Conservation (phyloP, 2,888 invertebrate species). For the Maniola hyperantus region DNA sequence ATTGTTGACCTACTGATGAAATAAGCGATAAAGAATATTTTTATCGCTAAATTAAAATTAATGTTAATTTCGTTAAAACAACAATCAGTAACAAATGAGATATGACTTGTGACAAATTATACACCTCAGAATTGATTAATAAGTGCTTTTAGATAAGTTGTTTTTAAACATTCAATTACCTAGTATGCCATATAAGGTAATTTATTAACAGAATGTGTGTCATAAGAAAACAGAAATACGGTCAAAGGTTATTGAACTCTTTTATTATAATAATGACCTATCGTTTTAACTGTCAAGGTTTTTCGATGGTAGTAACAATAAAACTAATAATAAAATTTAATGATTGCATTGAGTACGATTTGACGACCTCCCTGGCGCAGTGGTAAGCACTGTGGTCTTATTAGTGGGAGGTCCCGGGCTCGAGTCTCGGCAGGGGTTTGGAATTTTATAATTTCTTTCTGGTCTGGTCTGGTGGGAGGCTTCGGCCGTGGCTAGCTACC, state of each 20-base stretch:
- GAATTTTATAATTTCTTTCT: too few relatives aligned
- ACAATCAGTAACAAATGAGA: not conserved
- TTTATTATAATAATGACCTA: not conserved
- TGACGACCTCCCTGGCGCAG: too few relatives aligned
- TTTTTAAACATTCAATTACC: not conserved
- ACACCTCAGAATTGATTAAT: constrained; percentile 1
- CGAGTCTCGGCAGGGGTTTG: too few relatives aligned
- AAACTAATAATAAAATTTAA: too few relatives aligned
- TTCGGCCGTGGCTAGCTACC: too few relatives aligned
- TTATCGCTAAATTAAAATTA: not conserved
- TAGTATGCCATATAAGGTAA: not conserved
- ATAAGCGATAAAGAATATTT: not conserved
- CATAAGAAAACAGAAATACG: not conserved
- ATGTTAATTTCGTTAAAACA: not conserved
- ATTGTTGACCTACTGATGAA: not conserved
- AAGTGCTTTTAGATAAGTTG: not conserved
- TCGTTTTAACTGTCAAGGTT: too few relatives aligned
- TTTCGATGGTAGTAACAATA: too few relatives aligned
- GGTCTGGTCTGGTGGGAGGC: too few relatives aligned
- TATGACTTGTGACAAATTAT: not conserved
- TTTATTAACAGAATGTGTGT: constrained; percentile 7
- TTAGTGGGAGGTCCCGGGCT: too few relatives aligned
- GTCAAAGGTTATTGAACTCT: constrained; percentile 6
- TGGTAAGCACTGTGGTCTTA: too few relatives aligned
- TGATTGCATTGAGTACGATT: too few relatives aligned